A percentile compares a stretch with the other conserved stretches of the same genome.
Conservation (phyloP, 2,888 invertebrate genomes). For the Frankliniella fusca region DNA sequence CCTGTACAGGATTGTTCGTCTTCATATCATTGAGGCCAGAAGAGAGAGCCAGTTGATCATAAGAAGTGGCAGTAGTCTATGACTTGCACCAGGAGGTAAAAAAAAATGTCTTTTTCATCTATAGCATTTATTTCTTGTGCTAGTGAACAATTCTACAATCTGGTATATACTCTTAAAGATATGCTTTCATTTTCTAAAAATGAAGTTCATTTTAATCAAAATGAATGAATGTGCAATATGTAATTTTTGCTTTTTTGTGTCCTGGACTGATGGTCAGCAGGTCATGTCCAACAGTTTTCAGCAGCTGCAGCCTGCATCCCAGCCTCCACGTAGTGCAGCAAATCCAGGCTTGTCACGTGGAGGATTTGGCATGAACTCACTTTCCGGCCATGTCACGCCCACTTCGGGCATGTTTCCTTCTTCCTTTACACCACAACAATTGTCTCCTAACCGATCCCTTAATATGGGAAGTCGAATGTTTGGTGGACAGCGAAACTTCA, state of each 20-base stretch:
- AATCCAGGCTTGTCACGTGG: conserved; percentile 63
- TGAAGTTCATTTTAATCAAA: background rate
- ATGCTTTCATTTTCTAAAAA: background rate
- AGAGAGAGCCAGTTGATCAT: background rate
- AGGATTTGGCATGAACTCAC: conserved; percentile 61
- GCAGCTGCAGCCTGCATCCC: conserved; percentile 42
- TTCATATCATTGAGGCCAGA: background rate
- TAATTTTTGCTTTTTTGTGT: background rate
- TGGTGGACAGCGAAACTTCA: conserved; percentile 75
- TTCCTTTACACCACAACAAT: conserved; percentile 44
- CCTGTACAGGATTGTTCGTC: background rate
- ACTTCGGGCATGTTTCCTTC: conserved; percentile 61
- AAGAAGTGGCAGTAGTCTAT: background rate
- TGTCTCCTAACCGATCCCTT: conserved; percentile 48
- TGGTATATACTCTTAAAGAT: no score
- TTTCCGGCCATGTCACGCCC: conserved; percentile 73
- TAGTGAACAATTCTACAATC: no score
- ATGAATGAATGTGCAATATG: no score
- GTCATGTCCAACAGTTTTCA: conserved; percentile 22
- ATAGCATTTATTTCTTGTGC: no score
- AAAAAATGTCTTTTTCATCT: no score
- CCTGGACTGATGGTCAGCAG: background rate
- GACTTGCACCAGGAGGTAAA: background rate
- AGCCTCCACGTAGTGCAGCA: conserved; percentile 83
- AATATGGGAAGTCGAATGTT: conserved; percentile 58